Conservation (phyloP, 2,797 vertebrate species). For the Anguilla megastoma region DNA sequence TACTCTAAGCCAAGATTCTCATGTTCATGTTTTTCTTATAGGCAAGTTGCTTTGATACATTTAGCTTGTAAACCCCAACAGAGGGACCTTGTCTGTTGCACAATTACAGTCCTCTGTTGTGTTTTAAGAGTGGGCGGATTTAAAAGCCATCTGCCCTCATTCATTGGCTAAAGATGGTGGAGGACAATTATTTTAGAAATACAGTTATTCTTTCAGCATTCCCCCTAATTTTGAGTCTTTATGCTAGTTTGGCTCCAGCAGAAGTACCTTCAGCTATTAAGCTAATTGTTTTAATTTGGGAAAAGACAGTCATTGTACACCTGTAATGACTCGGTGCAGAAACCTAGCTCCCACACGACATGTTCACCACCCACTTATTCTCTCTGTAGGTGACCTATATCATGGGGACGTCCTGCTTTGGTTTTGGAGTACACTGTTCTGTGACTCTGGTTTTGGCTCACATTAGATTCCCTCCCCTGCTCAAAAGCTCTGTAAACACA, state of each 20-base stretch:
- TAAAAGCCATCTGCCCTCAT: slow-evolving; percentile 1
- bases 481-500: background rate
- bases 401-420: background rate
- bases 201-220: background rate
- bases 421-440: background rate
- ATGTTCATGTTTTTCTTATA: background rate
- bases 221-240: background rate
- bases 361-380: background rate
- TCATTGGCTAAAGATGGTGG: background rate
- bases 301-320: background rate
- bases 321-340: background rate
- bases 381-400: background rate
- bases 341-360: background rate
- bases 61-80: background rate
- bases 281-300: background rate
- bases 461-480: no score
- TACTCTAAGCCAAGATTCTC: background rate
- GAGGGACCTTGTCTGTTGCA: background rate
- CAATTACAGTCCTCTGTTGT: background rate
- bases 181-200: background rate
- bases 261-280: background rate
- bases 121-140: slow-evolving; percentile 3
- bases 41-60: background rate
- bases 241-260: background rate
- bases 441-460: background rate